A percentile compares a stretch with the other conserved stretches of the same genome.
Evolutionary conservation across 2,113 vertebrate species (phyloP).

Genomic region (Vombatus ursinus): DNA sequence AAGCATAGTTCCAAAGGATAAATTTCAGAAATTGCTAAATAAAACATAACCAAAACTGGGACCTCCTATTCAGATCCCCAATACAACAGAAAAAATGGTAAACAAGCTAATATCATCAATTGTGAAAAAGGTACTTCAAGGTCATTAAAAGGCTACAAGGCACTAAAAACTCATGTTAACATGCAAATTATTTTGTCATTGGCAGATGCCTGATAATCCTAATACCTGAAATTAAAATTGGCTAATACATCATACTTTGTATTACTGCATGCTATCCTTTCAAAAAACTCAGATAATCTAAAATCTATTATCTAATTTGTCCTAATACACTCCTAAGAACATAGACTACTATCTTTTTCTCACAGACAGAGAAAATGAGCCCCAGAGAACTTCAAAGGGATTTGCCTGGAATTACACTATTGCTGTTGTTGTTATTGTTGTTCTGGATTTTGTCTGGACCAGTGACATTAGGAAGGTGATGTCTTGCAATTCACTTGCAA

Average conservation of each 20-base stretch:
- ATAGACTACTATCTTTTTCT: background rate
- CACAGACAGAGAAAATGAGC: background rate
- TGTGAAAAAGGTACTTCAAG: conserved; percentile 25
- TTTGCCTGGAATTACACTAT: background rate
- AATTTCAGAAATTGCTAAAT: conserved; percentile 2
- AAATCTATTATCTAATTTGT: background rate
- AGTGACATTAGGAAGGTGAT: background rate
- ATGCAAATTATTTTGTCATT: background rate
- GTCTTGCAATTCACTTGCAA: background rate
- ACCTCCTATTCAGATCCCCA: conserved; percentile 11
- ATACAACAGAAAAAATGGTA: background rate
- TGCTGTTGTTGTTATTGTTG: too few species aligned
- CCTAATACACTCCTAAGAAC: conserved; percentile 32
- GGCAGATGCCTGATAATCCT: background rate
- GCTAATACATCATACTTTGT: background rate
- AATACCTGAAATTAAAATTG: conserved; percentile 11
- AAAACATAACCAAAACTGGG: conserved; percentile 34
- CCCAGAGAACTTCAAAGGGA: background rate
- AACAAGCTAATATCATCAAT: background rate
- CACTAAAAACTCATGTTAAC: conserved; percentile 15
- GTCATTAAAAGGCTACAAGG: conserved; percentile 9
- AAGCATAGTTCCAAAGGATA: conserved; percentile 9
- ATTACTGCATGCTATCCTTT: conserved; percentile 13
- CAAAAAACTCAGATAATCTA: conserved; percentile 26
- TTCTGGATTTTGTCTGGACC: background rate